Percentiles rank a stretch among this genome's conserved stretches.
phyloP scores from a whole-genome alignment of 1,140 invertebrate genomes.

The Augochlora pura region DNA sequence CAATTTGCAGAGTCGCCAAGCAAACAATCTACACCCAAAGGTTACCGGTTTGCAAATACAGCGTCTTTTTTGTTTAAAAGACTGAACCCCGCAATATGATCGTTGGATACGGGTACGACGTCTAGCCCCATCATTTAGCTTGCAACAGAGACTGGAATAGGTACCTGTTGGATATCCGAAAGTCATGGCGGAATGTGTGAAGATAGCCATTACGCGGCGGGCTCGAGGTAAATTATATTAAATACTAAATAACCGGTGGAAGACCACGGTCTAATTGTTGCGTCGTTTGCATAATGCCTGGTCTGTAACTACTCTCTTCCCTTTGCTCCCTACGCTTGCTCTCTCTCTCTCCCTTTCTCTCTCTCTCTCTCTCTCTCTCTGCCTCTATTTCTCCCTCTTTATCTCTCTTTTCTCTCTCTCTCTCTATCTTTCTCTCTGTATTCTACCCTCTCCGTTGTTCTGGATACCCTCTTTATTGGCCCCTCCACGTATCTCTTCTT shows the following conservation, averaged over 20 bases:
- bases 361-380: conserved; percentile 33
- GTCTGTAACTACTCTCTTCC: conserved; percentile 60
- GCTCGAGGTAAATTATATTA: conserved; percentile 69
- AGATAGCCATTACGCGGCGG: conserved; percentile 46
- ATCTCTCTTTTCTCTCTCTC: background rate
- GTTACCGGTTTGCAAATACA: too few species aligned
- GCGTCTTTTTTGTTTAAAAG: too few species aligned
- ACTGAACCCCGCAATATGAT: background rate
- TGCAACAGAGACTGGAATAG: background rate
- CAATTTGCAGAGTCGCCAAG: too few species aligned
- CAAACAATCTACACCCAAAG: too few species aligned
- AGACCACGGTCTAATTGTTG: conserved; percentile 75
- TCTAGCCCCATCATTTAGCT: background rate
- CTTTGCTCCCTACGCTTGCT: conserved; percentile 16
- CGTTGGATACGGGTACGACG: background rate
- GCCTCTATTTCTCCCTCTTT: background rate
- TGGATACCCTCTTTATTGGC: conserved; percentile 37
- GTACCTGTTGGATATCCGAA: conserved; percentile 40
- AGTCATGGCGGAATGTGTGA: conserved; percentile 46
- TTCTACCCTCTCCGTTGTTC: conserved; percentile 15
- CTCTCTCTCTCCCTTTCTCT: conserved; percentile 30
- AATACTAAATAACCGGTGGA: conserved; percentile 71
- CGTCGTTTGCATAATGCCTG: conserved; percentile 76
- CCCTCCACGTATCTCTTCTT: conserved; percentile 51
- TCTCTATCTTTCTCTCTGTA: background rate